Base-by-base conservation (phyloP, 2,113 vertebrate genomes). In the Otocyon megalotis region DNA sequence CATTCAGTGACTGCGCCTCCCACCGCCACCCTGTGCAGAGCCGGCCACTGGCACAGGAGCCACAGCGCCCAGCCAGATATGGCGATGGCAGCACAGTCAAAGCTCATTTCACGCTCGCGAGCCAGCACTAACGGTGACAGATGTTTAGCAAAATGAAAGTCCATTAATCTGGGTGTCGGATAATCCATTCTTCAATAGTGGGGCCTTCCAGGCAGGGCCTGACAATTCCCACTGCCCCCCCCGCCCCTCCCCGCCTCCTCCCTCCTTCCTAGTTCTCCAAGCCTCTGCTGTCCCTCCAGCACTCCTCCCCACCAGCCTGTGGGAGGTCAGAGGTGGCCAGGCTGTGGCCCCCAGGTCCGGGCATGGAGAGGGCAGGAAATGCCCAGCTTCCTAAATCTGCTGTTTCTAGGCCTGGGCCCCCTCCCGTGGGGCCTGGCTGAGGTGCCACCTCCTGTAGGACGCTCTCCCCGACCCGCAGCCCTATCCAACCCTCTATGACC, bases 71-170 rank as follows among this genome's bases (percentile, higher is more conserved):
- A 58, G 94, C 81, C 14, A 19, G 28, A 97, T 79, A 35, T 53
- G 69, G 97, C 94, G 77, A 88, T 32, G 83, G 92, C 98, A 97
- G 98, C 90, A 63, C 96, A 96, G 97, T 98, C 98, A 98, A 98
- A 98, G 98, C 98, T 98, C 98, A 98, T 99, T 99, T 99, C 99
- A 98, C n/a, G 98, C 98, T 98, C 95, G 65, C 98, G 98, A 96
- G 63, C 98, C 98, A 98, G 98, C 98, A 98, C 99, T 99, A 98
- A 99, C 98, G 32, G 98, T 99, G 99, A 99, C 98, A 98, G 98
- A 99, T 99, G 99, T 98, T 99, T 98, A 98, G 98, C 98, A 98
- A 98, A 98, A 98, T 97, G 98, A 98, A 98, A 98, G 98, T 97
- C 98, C 98, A 98, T 99, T 98, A 98, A 99, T 99, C 98, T 98